phyloP scores from a whole-genome alignment of 2,888 invertebrate species.

The Synergus itoensis region DNA sequence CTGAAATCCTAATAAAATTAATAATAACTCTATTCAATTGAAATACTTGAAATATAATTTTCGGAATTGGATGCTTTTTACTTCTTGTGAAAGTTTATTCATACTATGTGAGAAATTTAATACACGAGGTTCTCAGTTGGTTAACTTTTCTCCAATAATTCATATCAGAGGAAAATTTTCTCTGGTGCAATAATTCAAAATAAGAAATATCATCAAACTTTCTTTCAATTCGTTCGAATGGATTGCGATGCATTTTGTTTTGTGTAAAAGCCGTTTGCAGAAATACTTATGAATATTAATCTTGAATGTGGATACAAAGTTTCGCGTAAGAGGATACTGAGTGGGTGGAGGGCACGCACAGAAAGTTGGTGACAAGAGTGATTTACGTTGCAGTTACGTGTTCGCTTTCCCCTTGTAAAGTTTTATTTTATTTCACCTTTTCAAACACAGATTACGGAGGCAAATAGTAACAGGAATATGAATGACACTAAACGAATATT shows the following conservation, averaged over 20 bases:
- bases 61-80: background rate
- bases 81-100: background rate
- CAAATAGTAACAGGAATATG: background rate
- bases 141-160: background rate
- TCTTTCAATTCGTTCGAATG: background rate
- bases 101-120: background rate
- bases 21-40: background rate
- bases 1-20: background rate
- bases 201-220: background rate
- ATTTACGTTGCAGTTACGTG: slow-evolving; percentile 16
- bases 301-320: background rate
- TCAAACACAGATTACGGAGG: background rate
- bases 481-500: background rate
- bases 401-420: slow-evolving; percentile 1
- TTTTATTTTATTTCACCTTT: slow-evolving; percentile 19
- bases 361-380: slow-evolving; percentile 20
- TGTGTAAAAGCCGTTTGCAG: background rate
- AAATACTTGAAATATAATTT: background rate
- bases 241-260: background rate
- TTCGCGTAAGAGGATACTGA: background rate
- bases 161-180: background rate
- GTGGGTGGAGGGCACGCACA: background rate
- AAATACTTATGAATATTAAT: background rate
- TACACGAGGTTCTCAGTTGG: background rate
- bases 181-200: background rate